Evolutionary conservation across 1,140 invertebrate genomes (phyloP), one percentile per base, ranked within the genome.

Genomic region (Ruditapes philippinarum): DNA sequence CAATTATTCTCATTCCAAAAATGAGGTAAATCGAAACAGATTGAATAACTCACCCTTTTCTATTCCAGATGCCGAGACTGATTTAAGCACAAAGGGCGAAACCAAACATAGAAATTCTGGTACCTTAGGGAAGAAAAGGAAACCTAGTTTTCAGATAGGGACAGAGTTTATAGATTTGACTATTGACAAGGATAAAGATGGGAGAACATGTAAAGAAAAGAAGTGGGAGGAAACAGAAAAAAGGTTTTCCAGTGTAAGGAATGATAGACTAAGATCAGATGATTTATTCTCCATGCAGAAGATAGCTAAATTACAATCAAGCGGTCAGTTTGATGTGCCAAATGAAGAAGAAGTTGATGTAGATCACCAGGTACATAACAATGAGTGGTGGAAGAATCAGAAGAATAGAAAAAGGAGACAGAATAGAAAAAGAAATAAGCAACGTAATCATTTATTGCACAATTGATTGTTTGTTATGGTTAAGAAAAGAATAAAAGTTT

Each of bases 241-340:
- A 19, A 79, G 36, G 45, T 49, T 57, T 57, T 51, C 40, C n/a
- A 57, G 49, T 57, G 22, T 31, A n/a, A 57, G 25, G 38, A 57
- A 79, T 49, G 49, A 79, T 28, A 57, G 38, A 2, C 57, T 57
- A 3, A 36, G 28, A 33, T 4, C 76, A 33, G 76, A 54, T 38
- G 54, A 79, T 36, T 57, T 60, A 49, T 79, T 60, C 45, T 79
- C 76, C 4, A 9, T 57, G 31, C 25, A 79, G 31, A 79, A 79
- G 57, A 79, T 60, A 1, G 19, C 54, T 5, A 57, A 57, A 49
- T 49, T 36, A 22, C 22, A 57, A 25, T 9, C 42, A 0, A 17
- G 76, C 36, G 4, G 25, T 12, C 5, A 38, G 5, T 14, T 79
- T 7, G 28, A 57, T 22, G 19, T 62, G 7, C 5, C 25, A 45